Evolutionary conservation across 2,797 vertebrate genomes (phyloP), one percentile per base, ranked within the genome.

Genomic region (Amblyopsis hoosieri): DNA sequence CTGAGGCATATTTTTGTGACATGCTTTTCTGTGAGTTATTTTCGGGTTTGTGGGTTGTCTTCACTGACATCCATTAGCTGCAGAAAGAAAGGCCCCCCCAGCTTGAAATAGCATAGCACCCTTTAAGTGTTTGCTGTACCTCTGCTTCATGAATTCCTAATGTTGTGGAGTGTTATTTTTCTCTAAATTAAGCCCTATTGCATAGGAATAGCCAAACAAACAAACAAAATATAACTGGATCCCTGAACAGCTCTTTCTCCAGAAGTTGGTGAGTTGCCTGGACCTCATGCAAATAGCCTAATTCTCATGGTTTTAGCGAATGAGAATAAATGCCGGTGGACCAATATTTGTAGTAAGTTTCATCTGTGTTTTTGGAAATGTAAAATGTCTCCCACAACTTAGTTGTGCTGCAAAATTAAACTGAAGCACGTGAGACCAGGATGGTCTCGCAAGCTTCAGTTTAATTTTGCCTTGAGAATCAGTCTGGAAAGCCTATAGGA

Each of bases 81-180:
- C 54, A 69, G 62, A 82, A 70, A 77, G 66, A 75, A 73, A 75
- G 69, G 69, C 72, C 49, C 23, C 59, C 59, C 60, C 33, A 63
- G 62, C 73, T 82, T 81, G 71, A 90, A 90, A 89, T 80, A 78
- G 81, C 74, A 67, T 74, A 46, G 74, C 57, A 78, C 71, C 72
- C 37, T 82, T 76, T 71, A 76, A 80, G 78, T 85, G 67, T 82
- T 77, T 65, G 64, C 78, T 57, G 76, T 60, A 76, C 75, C 67
- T 76, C 60, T 29, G n/a, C 67, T 72, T 62, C 64, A 73, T 86
- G 74, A 86, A 86, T 87, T 80, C 60, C 70, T 89, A 84, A 89
- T 82, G 69, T 33, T 48, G 67, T 60, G 56, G 46, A 48, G 66
- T 68, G 67, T 77, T 66, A 31, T 45, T 68, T 49, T 70, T 62